These are phyloP conservation scores for Corticium candelabrum DNA, from an alignment of 37 sponge, comb jelly and placozoan genomes.

Conservation along the genomic window DNA sequence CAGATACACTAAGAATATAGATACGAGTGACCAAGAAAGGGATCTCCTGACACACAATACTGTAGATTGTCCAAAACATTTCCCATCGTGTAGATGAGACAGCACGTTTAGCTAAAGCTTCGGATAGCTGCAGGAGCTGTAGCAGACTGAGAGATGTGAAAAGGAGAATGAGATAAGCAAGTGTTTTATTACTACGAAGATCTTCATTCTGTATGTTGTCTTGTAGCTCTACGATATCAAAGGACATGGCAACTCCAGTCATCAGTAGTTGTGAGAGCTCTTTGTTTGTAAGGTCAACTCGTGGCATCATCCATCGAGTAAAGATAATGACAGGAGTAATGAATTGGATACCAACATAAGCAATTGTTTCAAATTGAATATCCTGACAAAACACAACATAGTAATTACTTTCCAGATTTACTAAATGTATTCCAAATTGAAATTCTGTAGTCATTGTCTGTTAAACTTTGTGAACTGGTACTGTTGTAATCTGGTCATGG, in stretches of 20 bases:
- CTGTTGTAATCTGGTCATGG: no score
- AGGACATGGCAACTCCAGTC: not conserved
- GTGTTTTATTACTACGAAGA: not conserved
- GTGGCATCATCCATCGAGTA: not conserved
- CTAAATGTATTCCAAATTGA: no score
- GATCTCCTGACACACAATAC: not conserved
- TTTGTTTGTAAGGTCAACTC: not conserved
- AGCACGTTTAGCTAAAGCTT: not conserved
- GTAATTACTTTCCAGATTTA: no score
- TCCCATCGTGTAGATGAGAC: not conserved
- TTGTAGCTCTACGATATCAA: not conserved
- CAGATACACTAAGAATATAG: not conserved
- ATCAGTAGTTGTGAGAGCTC: not conserved
- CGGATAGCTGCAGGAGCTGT: not conserved
- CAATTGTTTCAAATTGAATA: not conserved
- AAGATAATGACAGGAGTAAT: not conserved
- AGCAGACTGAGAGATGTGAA: not conserved
- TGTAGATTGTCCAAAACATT: not conserved
- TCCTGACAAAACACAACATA: no score
- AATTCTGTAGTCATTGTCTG: no score
- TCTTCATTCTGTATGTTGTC: not conserved
- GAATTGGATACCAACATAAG: not conserved
- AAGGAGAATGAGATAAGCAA: not conserved
- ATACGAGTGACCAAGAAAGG: not conserved
- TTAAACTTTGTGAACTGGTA: no score